These are phyloP conservation scores for Cheilosia soror DNA, from an alignment of 2,888 invertebrate species.

Conservation along the genomic window DNA sequence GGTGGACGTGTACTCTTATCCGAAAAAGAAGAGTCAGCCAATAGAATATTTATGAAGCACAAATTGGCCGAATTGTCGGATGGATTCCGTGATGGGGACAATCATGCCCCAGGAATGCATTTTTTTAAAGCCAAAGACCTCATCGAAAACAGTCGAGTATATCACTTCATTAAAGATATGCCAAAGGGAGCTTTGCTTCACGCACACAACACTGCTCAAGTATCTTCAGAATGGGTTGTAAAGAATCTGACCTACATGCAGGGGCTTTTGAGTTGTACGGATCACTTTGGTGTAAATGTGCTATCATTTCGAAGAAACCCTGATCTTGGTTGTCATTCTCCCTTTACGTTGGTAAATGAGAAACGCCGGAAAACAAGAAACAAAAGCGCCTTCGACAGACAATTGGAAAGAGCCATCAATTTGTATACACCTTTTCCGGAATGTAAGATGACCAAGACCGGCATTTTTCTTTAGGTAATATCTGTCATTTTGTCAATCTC, in stretches of 20 bases:
- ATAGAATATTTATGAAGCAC: conserved; percentile 80
- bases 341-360: conserved; percentile 79
- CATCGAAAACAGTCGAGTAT: conserved; percentile 85
- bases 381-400: conserved; percentile 84
- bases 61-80: conserved; percentile 79
- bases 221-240: conserved; percentile 84
- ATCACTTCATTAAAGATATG: conserved; percentile 85
- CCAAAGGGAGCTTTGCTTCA: conserved; percentile 86
- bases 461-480: too few species aligned
- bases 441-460: conserved; percentile 76
- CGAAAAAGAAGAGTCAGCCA: conserved; percentile 78
- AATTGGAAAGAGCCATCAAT: conserved; percentile 86
- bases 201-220: conserved; percentile 85
- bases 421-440: conserved; percentile 85
- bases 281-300: conserved; percentile 59
- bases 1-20: conserved; percentile 80
- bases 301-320: conserved; percentile 39
- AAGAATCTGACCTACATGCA: conserved; percentile 84
- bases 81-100: conserved; percentile 80
- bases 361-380: conserved; percentile 83
- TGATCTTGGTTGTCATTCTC: conserved; percentile 78
- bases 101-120: conserved; percentile 85
- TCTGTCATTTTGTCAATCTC: neutral
- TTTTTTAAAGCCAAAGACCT: conserved; percentile 85
- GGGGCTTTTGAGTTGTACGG: conserved; percentile 80